Percentiles rank a stretch among this genome's conserved stretches.
These are phyloP conservation scores for Sebastes aleutianus DNA, from an alignment of 2,797 vertebrate genomes.

Conservation along the genomic window DNA sequence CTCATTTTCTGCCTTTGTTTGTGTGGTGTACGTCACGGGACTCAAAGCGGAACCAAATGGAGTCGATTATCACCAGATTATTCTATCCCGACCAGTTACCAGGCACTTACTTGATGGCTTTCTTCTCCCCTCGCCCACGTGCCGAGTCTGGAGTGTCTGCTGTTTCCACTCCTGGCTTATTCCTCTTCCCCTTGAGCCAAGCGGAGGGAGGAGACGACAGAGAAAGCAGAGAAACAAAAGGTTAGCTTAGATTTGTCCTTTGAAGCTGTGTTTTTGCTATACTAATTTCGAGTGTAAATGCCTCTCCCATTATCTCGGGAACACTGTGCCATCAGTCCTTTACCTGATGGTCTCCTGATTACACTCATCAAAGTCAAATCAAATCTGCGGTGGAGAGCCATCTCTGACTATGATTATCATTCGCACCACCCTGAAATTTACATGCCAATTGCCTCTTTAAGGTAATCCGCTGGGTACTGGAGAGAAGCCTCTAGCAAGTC, in stretches of 20 bases:
- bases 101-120: slow-evolving; percentile 88
- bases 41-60: slow-evolving; percentile 44
- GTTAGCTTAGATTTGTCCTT: slow-evolving; percentile 68
- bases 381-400: slow-evolving; percentile 71
- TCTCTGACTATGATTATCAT: slow-evolving; percentile 74
- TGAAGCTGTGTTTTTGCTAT: slow-evolving; percentile 55
- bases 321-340: slow-evolving; percentile 60
- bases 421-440: slow-evolving; percentile 77
- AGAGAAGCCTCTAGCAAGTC: slow-evolving; percentile 65
- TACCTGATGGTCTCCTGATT: slow-evolving; percentile 75
- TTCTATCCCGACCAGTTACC: slow-evolving; percentile 66
- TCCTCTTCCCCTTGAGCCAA: slow-evolving; percentile 83
- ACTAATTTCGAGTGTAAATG: slow-evolving; percentile 63
- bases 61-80: slow-evolving; percentile 66
- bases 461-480: slow-evolving; percentile 59
- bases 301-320: slow-evolving; percentile 69
- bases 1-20: slow-evolving; percentile 37
- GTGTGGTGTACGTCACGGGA: slow-evolving; percentile 9
- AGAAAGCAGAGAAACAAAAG: slow-evolving; percentile 73
- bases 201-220: slow-evolving; percentile 41
- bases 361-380: slow-evolving; percentile 81
- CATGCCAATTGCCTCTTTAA: slow-evolving; percentile 78
- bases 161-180: slow-evolving; percentile 83
- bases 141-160: slow-evolving; percentile 84
- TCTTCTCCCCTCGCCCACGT: slow-evolving; percentile 87